Percentiles rank a stretch among this genome's conserved stretches.
Evolutionary conservation across 2,888 invertebrate species (phyloP).

Genomic region (Lepetodrilus schrolli): DNA sequence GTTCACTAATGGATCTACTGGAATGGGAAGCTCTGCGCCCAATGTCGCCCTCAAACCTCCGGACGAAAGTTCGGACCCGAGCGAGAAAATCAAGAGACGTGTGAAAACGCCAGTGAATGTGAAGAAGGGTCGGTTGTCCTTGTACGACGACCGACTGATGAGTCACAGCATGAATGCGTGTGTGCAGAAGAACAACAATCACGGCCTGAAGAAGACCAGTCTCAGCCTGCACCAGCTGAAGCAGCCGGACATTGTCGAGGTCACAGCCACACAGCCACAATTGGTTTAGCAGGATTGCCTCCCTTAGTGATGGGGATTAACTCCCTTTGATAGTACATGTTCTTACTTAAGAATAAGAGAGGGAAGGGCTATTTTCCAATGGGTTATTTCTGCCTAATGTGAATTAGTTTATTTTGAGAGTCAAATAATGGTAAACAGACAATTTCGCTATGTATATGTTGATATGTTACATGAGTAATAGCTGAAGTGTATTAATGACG

Average conservation of each 20-base stretch:
- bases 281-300: slow-evolving; percentile 3
- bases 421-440: too few species aligned
- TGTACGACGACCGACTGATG: slow-evolving; percentile 94
- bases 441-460: too few species aligned
- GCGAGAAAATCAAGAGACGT: slow-evolving; percentile 60
- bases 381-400: too few species aligned
- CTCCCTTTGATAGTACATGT: neutral
- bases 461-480: too few species aligned
- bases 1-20: slow-evolving; percentile 18
- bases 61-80: slow-evolving; percentile 38
- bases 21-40: slow-evolving; percentile 38
- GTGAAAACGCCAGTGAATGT: slow-evolving; percentile 62
- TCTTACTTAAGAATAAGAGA: too few species aligned
- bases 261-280: neutral
- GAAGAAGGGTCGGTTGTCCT: slow-evolving; percentile 80
- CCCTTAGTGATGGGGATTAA: slow-evolving; percentile 1
- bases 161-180: slow-evolving; percentile 40
- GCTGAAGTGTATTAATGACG: too few species aligned
- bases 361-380: too few species aligned
- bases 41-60: neutral
- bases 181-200: slow-evolving; percentile 27
- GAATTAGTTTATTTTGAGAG: too few species aligned
- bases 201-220: slow-evolving; percentile 45
- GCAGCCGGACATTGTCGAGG: slow-evolving; percentile 34
- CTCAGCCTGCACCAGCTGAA: slow-evolving; percentile 54